Evolutionary conservation across 1,140 invertebrate species (phyloP).

Genomic region (Coptotermes formosanus): DNA sequence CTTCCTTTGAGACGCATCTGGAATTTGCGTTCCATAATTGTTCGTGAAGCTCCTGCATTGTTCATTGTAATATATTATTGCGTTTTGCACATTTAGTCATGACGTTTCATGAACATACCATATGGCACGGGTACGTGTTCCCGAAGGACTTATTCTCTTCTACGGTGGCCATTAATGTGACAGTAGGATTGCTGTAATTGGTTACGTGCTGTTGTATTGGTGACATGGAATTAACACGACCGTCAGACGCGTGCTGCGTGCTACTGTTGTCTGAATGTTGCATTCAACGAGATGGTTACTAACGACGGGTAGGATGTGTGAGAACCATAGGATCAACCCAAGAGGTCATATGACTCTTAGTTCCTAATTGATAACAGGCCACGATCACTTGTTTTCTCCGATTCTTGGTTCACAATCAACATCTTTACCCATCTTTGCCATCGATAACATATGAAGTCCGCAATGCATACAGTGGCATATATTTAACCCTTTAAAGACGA

Average conservation of each 20-base stretch:
- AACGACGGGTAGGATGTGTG: too few relatives aligned
- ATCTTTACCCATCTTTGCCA: too few relatives aligned
- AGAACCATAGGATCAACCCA: too few relatives aligned
- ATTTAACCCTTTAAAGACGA: too few relatives aligned
- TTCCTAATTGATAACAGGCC: too few relatives aligned
- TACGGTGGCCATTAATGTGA: neutral
- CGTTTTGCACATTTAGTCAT: neutral
- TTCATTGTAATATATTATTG: constrained; percentile 3
- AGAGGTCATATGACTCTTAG: too few relatives aligned
- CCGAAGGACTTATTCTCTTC: neutral
- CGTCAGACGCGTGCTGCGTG: neutral
- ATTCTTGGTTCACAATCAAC: too few relatives aligned
- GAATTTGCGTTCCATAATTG: neutral
- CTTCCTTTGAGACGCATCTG: neutral
- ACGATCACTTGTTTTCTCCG: too few relatives aligned
- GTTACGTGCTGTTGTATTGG: neutral
- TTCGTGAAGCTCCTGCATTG: neutral
- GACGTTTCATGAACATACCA: neutral
- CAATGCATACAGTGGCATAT: too few relatives aligned
- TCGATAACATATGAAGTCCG: too few relatives aligned
- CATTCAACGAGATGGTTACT: neutral
- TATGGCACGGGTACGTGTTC: neutral
- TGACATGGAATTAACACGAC: neutral
- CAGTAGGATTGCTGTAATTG: neutral
- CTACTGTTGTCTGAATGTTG: too few relatives aligned